These are phyloP conservation scores for Acrobasis repandana DNA, from an alignment of 2,888 invertebrate genomes.

Conservation along the genomic window DNA sequence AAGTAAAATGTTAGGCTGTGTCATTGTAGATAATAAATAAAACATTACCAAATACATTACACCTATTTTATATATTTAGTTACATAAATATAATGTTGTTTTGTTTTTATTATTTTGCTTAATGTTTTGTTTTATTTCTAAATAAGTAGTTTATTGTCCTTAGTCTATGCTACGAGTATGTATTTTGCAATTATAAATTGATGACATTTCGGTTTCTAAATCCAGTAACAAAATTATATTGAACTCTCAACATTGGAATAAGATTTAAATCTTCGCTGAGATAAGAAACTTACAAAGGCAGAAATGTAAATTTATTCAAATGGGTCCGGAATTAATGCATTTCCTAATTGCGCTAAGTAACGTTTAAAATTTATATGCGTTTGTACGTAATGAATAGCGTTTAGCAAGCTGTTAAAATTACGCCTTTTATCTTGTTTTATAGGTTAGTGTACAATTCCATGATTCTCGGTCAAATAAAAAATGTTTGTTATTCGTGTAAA, in stretches of 20 bases:
- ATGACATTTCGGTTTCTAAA: neutral
- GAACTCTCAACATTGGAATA: neutral
- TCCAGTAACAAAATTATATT: neutral
- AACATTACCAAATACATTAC: neutral
- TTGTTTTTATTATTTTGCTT: no score
- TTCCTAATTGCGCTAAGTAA: slow-evolving; percentile 14
- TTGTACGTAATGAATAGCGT: slow-evolving; percentile 8
- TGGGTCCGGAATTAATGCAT: slow-evolving; percentile 1
- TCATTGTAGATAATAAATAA: slow-evolving; percentile 2
- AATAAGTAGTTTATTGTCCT: no score
- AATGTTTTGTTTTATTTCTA: no score
- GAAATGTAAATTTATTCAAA: slow-evolving; percentile 19
- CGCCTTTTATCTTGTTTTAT: neutral
- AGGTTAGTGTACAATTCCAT: neutral
- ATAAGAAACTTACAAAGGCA: slow-evolving; percentile 15
- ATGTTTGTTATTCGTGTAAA: no score
- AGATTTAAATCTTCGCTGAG: neutral
- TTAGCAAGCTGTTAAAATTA: neutral
- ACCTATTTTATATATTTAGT: neutral
- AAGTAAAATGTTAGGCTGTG: neutral
- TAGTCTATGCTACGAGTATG: no score
- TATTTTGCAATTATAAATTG: no score
- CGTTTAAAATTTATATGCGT: slow-evolving; percentile 4
- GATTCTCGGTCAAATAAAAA: no score
- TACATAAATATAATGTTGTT: no score